Evolutionary conservation across 2,797 vertebrate genomes (phyloP), one percentile per base, ranked within the genome.

Genomic region (Acanthopagrus latus): DNA sequence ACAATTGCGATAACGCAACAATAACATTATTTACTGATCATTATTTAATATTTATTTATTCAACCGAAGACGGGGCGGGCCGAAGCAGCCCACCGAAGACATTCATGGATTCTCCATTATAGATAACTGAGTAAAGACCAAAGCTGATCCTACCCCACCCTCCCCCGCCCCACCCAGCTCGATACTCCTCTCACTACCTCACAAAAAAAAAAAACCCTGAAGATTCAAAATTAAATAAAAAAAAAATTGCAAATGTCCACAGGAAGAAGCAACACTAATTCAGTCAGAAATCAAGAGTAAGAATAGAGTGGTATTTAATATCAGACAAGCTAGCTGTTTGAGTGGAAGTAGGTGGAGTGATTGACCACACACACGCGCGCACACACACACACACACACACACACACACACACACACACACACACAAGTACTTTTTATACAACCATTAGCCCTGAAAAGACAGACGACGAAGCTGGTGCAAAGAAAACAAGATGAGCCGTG

Each of bases 1-100:
- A 95, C 94, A 96, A 95, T 95, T 95, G 94, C 93, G 89, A 94
- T 94, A 95, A 95, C 85, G 94, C 94, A 96, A 95, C 94, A 95
- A 94, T 95, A 94, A 95, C 93, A 91, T 95, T 93, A 91, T 94
- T 94, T 91, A 94, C 92, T 76, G 86, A 93, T 94, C 89, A 88
- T 93, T 85, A 89, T 93, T 88, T 91, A 81, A 94, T 94, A 93
- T 94, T 88, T 76, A 94, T 93, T 93, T 91, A 93, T 90, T 93
- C 71, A 91, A 91, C 88, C 87, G 90, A 95, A 93, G 92, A 96
- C 80, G 59, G 33, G 82, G 80, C 52, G 64, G 84, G 88, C 88
- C 64, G 71, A 91, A 86, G 85, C 77, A 84, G 89, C 89, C 92
- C 88, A 72, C 89, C 65, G 74, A 92, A 94, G 81, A 95, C 93